Base-by-base conservation (phyloP, 2,113 vertebrate genomes). In the Pavo muticus region DNA sequence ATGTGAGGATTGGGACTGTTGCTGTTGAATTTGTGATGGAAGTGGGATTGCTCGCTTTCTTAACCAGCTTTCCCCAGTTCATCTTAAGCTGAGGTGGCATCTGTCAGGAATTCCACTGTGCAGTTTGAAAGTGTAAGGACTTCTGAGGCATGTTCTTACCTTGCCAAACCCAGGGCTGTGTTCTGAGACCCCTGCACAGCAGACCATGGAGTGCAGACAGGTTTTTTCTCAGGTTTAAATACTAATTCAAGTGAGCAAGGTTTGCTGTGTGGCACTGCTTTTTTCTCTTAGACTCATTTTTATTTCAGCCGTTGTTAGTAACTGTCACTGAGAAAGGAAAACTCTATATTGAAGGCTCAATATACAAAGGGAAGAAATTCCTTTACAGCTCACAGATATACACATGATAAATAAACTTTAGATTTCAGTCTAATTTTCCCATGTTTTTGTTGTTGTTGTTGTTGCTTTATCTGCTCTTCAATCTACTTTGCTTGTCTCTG, bases 1-100 rank as follows among this genome's bases (percentile, higher is more conserved):
- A 0, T 24, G 23, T 42, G 14, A 5, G 19, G 14, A 15, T 4
- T 39, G 65, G 88, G 15, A 30, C 3, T 1, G 0, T 1, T 69
- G 52, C 40, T 88, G 59, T 64, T 67, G 67, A 25, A 11, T 72
- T 73, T 54, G 37, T 87, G 67, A 40, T 11, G 25, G 21, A 27
- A 48, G 24, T 82, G 70, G 13, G 47, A 57, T 27, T 1, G 0
- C 24, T 64, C 40, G 7, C 0, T 1, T 40, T 56, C 64, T 86
- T 44, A 65, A 59, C 16, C 10, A 84, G 35, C 39, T 75, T 61
- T 35, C 27, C 10, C 10, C 40, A 54, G 27, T 25, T 24, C 27
- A 3, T 20, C 11, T 67, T 20, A 27, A 89, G 10, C 24, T 18
- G 19, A 50, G 37, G 18, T 42, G 45, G 18, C 30, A 48, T 69